These are phyloP conservation scores for Pelochelys cantorii DNA, from an alignment of 2,797 vertebrate species.

Conservation along the genomic window DNA sequence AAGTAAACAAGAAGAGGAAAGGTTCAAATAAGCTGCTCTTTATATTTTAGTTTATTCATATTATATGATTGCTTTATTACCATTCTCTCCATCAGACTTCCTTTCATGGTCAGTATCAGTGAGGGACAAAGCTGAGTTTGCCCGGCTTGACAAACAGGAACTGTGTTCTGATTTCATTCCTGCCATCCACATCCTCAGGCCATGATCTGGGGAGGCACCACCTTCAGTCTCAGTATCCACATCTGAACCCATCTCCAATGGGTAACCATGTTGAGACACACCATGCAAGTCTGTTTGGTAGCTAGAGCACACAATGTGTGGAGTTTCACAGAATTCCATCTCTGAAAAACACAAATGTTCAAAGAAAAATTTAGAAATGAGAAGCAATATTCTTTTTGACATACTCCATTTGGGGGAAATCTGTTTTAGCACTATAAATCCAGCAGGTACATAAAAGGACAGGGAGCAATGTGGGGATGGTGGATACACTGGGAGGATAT, in stretches of 20 bases:
- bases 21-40: background rate
- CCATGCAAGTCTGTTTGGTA: conserved; percentile 87
- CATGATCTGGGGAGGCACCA: conserved; percentile 90
- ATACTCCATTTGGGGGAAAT: background rate
- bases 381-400: background rate
- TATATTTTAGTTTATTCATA: conserved; percentile 4
- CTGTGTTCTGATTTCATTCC: conserved; percentile 96
- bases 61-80: conserved; percentile 81
- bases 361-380: conserved; percentile 26
- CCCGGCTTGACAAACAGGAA: conserved; percentile 95
- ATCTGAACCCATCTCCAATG: conserved; percentile 92
- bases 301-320: conserved; percentile 88
- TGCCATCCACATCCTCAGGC: conserved; percentile 95
- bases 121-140: conserved; percentile 95
- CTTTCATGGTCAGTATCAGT: conserved; percentile 98
- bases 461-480: too few species aligned
- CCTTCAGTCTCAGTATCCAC: conserved; percentile 94
- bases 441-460: background rate
- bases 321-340: conserved; percentile 91
- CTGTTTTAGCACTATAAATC: conserved; percentile 2
- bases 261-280: conserved; percentile 86
- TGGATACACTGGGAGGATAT: too few species aligned
- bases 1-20: background rate
- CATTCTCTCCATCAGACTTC: conserved; percentile 96
- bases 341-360: conserved; percentile 78